phyloP scores from a whole-genome alignment of 2,888 invertebrate species.

The Erynnis tages region DNA sequence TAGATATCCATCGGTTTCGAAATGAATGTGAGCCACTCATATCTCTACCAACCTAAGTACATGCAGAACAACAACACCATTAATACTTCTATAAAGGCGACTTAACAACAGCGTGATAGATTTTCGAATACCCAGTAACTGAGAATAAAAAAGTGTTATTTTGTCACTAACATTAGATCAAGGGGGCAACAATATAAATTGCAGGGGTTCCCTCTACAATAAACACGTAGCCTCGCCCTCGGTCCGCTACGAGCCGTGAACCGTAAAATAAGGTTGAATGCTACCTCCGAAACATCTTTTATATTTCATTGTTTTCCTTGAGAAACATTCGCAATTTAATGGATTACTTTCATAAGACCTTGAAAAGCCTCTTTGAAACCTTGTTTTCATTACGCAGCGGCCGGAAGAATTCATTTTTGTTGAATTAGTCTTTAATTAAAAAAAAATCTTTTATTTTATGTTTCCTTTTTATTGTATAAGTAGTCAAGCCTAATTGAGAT shows the following conservation, averaged over 20 bases:
- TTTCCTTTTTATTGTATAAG: too few species aligned
- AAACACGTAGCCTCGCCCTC: constrained; percentile 7
- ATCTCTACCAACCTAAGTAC: too few species aligned
- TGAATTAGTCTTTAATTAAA: too few species aligned
- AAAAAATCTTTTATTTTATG: too few species aligned
- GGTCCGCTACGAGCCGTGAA: constrained; percentile 32
- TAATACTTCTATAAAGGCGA: too few species aligned
- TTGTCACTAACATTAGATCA: background rate
- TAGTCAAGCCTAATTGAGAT: too few species aligned
- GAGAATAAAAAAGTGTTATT: background rate
- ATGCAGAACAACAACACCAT: too few species aligned
- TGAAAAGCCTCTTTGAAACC: background rate
- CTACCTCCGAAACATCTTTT: constrained; percentile 44
- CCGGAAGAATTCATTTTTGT: too few species aligned
- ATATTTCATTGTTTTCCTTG: constrained; percentile 44
- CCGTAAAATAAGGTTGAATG: constrained; percentile 50
- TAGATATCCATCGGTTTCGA: too few species aligned
- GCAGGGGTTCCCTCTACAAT: constrained; percentile 3
- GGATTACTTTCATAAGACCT: constrained; percentile 12
- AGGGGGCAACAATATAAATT: constrained; percentile 1
- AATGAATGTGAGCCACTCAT: too few species aligned
- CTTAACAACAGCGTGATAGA: too few species aligned
- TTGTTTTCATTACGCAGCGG: background rate
- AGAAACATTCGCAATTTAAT: constrained; percentile 13
- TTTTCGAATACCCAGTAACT: too few species aligned